phyloP scores from a whole-genome alignment of 1,140 invertebrate genomes.

The Neodiprion pinetum region DNA sequence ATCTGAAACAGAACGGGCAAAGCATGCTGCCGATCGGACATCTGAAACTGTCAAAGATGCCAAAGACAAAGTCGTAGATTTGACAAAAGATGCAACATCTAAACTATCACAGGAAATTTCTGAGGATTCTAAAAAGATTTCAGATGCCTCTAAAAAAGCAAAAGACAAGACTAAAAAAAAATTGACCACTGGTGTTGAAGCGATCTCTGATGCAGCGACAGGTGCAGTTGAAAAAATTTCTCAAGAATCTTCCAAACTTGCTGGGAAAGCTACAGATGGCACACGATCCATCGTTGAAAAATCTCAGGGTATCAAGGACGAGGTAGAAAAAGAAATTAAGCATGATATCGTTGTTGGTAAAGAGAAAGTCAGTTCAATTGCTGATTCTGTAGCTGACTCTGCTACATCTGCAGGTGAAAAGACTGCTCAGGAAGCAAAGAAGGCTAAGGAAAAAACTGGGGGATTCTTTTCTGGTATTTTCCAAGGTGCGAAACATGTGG shows the following conservation, averaged over 20 bases:
- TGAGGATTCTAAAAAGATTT: constrained; percentile 7
- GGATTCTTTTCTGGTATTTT: constrained; percentile 17
- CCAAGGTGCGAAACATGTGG: constrained; percentile 12
- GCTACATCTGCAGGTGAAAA: constrained; percentile 26
- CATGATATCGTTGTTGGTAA: constrained; percentile 22
- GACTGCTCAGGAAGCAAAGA: constrained; percentile 36
- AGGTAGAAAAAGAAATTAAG: constrained; percentile 23
- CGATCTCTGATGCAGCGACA: not conserved
- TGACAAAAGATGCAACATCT: constrained; percentile 18
- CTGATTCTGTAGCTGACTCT: constrained; percentile 9
- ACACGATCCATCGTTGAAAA: not conserved
- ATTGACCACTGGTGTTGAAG: not conserved
- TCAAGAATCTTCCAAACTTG: constrained; percentile 17
- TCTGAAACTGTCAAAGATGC: constrained; percentile 27
- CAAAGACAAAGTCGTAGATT: constrained; percentile 29
- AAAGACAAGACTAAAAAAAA: constrained; percentile 10
- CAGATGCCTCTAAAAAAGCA: constrained; percentile 10
- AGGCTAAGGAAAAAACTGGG: constrained; percentile 12
- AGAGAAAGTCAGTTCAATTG: constrained; percentile 17
- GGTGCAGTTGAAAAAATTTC: not conserved
- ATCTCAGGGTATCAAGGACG: constrained; percentile 11
- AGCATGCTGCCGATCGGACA: constrained; percentile 14
- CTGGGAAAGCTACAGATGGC: constrained; percentile 6
- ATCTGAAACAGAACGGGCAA: constrained; percentile 33
- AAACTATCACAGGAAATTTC: constrained; percentile 15